Evolutionary conservation across 1,140 invertebrate species (phyloP), one percentile per base, ranked within the genome.

Genomic region (Trichogramma pretiosum): DNA sequence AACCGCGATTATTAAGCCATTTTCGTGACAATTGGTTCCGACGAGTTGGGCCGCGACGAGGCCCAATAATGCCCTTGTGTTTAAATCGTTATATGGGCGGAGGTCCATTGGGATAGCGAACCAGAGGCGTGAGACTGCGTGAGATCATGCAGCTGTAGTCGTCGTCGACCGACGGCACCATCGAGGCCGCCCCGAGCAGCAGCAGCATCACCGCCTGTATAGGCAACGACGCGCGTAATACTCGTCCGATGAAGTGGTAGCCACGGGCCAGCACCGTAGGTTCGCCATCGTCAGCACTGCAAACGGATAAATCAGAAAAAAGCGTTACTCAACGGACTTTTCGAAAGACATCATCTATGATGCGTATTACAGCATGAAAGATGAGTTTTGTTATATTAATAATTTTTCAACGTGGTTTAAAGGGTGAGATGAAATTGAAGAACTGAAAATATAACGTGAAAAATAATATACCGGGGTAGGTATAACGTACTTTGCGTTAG

Each of bases 191-290:
- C 42, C 90, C 91, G 56, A 96, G 76, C 56, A 95, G 75, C 46
- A 95, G 74, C 56, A 94, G 74, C 75, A 94, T 84, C 50, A 95
- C 70, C 26, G 89, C 86, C 70, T 93, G 88, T 61, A 97, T 88
- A 22, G 92, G 92, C 50, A 96, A 72, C 11, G 91, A 93, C 26
- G 90, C 86, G 61, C 89, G 77, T 47, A 92, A 76, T 45, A 93
- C 92, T 60, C 92, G 81, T 50, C 84, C 81, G 59, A 94, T 75
- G 77, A 92, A 93, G 35, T 83, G 79, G 58, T 83, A 83, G 54
- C 87, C 82, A 59, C 84, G 79, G 32, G 77, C 74, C 54, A 89
- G 73, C 41, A 83, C 78, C 53, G 80, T 78, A 43, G 61, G 62
- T 60, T 71, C 67, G 52, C 57, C 64, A 67, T 69, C 68, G 68